Evolutionary conservation across 1,140 invertebrate species (phyloP).

Genomic region (Drosophila miranda): DNA sequence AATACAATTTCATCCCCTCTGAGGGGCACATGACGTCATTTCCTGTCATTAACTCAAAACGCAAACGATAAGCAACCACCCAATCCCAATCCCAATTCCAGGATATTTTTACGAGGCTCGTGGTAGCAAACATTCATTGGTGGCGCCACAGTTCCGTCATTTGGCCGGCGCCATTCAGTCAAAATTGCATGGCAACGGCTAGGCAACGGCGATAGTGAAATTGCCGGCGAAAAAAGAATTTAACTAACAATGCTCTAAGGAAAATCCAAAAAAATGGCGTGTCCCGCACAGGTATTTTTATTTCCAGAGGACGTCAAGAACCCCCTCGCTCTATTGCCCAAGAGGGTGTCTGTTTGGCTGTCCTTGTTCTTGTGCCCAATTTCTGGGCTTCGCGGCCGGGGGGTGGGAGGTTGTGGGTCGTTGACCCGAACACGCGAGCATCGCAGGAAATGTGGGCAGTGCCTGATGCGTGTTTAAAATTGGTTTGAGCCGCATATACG

Average conservation of each 20-base stretch:
- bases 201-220: slow-evolving; percentile 36
- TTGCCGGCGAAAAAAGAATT: slow-evolving; percentile 21
- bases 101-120: slow-evolving; percentile 50
- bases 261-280: slow-evolving; percentile 44
- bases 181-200: slow-evolving; percentile 43
- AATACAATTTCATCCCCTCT: slow-evolving; percentile 52
- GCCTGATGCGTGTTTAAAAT: slow-evolving; percentile 30
- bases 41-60: slow-evolving; percentile 57
- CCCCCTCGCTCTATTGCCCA: slow-evolving; percentile 21
- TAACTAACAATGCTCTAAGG: slow-evolving; percentile 14
- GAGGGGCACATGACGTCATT: slow-evolving; percentile 43
- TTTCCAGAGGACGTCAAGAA: slow-evolving; percentile 18
- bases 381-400: slow-evolving; percentile 19
- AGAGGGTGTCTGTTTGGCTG: neutral
- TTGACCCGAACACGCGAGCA: slow-evolving; percentile 38
- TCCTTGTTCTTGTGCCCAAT: neutral
- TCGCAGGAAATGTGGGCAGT: slow-evolving; percentile 14
- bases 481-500: slow-evolving; percentile 32
- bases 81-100: slow-evolving; percentile 21
- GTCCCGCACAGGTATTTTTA: slow-evolving; percentile 48
- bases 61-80: slow-evolving; percentile 17
- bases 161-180: slow-evolving; percentile 31
- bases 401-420: slow-evolving; percentile 21
- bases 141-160: slow-evolving; percentile 46
- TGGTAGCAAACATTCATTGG: slow-evolving; percentile 21